Evolutionary conservation across 2,797 vertebrate species (phyloP), one percentile per base, ranked within the genome.

Genomic region (Phalloptychus januarius): DNA sequence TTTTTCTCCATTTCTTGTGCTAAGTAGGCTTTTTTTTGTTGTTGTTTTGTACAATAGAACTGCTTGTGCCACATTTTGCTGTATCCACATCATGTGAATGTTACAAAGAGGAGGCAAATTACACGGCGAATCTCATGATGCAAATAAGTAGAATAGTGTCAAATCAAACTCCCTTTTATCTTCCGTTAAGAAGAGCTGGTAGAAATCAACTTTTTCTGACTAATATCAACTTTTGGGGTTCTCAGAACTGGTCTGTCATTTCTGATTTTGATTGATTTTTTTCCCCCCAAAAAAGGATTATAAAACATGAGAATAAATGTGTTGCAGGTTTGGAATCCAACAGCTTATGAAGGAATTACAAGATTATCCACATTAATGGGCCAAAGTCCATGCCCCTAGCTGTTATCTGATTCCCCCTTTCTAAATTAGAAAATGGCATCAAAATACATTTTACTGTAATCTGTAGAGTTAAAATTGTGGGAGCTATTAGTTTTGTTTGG

Each of bases 71-170:
- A 83, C 86, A 80, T 77, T 83, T 92, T 90, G 92, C 89, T 88
- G 88, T 89, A 89, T 92, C 46, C 83, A 56, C 84, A 80, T 87
- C 87, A 88, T 91, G 85, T 93, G 93, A 93, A 92, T 92, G 91
- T 94, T 90, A 78, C 74, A 78, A 80, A 86, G 83, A 77, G 13
- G 48, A 82, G 74, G 81, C 79, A 69, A 82, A 72, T 25, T 77
- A 84, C 48, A 77, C 74, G 1, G 82, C 2, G 36, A 70, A 72
- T 71, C 72, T 76, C 33, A 16, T 72, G 42, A 81, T 79, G 82
- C 81, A 42, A 74, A 79, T 79, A 80, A 58, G 77, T 79, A 45
- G 61, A 75, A 78, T 46, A 38, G 40, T 44, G 58, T 72, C 79
- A 70, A 72, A 75, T 45, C 81, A 72, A 73, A 70, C 65, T 77